A percentile compares a stretch with the other conserved stretches of the same genome.
These are phyloP conservation scores for Sphyrna mokarran DNA, from an alignment of 2,113 vertebrate genomes.

Conservation along the genomic window DNA sequence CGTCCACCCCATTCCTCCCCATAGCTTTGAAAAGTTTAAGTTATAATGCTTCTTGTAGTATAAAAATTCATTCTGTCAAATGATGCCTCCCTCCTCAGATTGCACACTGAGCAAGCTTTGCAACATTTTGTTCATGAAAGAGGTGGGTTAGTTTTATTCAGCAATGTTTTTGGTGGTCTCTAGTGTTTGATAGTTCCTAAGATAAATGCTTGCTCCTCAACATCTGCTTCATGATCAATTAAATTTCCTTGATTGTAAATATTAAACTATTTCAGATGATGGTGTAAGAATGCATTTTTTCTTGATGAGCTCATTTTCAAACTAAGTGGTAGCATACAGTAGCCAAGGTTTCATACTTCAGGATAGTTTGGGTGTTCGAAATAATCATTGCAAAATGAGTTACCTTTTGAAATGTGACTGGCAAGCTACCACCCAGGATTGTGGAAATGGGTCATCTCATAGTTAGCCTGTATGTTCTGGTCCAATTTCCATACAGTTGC, in stretches of 20 bases:
- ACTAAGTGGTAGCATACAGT: neutral
- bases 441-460: no score
- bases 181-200: neutral
- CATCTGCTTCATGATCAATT: neutral
- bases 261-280: neutral
- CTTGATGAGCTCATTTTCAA: neutral
- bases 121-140: neutral
- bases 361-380: neutral
- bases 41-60: neutral
- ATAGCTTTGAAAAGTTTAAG: neutral
- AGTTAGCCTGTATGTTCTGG: neutral
- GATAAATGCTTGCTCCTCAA: neutral
- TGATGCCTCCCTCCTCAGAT: neutral
- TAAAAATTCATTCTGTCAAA: neutral
- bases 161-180: neutral
- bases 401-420: neutral
- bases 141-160: neutral
- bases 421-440: neutral
- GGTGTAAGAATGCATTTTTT: neutral
- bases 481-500: neutral
- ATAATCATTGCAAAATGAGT: neutral
- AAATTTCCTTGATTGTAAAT: neutral
- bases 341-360: neutral
- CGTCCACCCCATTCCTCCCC: no score
- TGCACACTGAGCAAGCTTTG: neutral